Evolutionary conservation across 2,888 invertebrate species (phyloP), one percentile per base, ranked within the genome.

Genomic region (Lordiphosa andalusiaca): DNA sequence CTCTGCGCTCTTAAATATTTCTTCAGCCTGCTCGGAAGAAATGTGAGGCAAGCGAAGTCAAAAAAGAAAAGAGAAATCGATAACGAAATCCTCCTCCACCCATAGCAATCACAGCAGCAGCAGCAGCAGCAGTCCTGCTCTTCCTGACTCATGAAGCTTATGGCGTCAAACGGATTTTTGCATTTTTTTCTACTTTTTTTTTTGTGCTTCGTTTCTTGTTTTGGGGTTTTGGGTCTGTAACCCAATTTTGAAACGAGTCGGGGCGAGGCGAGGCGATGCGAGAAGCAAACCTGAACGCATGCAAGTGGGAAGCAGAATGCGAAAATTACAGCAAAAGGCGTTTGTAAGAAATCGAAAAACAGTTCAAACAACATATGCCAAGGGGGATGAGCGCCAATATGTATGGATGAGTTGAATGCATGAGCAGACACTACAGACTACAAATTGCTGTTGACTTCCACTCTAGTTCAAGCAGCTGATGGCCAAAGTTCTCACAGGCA

Each of bases 221-320:
- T 66, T 50, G 49, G 66, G 62, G 53, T 71, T 69, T 66, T 66
- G 73, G 71, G 70, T 56, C 64, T 72, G 76, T 84, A 78, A 78
- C 84, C 77, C 81, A 83, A 78, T 78, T 78, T 83, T 66, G 41
- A 83, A 78, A 65, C 80, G 64, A 83, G 80, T 75, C 77, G 62
- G 56, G 16, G 16, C 16, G 16, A 16, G 16, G 16, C 16, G 57
- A 51, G 57, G 65, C 57, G 57, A 51, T 49, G 65, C 57, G 56
- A 55, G 50, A 46, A 42, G 13, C 37, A 56, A 59, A 63, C 64
- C 38, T 48, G 41, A 41, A 66, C 58, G 59, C 68, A 66, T 69
- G 58, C 40, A 55, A 54, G 57, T 63, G 56, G 57, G 59, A 78
- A 66, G 67, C 69, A 65, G 63, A 76, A 75, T 67, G 55, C 72